These are phyloP conservation scores for Merops nubicus DNA, from an alignment of 2,113 vertebrate species.

Conservation along the genomic window DNA sequence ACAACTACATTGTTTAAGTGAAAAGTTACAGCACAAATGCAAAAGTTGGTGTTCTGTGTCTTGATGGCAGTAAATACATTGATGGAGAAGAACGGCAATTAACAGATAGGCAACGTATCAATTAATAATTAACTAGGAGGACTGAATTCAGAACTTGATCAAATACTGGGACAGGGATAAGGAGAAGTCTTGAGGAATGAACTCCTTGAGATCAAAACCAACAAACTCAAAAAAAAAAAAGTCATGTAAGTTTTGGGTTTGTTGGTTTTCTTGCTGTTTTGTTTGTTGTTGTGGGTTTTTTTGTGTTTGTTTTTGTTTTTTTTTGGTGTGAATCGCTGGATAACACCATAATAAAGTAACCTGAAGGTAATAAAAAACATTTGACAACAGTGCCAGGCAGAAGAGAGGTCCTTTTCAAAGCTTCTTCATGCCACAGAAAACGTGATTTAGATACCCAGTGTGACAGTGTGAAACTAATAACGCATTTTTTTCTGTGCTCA, in stretches of 20 bases:
- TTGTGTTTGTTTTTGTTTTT: no score
- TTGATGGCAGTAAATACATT: not conserved
- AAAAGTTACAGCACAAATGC: not conserved
- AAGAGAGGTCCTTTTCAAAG: not conserved
- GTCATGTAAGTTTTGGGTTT: fast-evolving
- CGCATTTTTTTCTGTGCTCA: not conserved
- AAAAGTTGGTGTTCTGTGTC: not conserved
- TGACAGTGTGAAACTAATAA: not conserved
- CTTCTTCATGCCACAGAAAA: not conserved
- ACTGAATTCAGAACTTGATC: not conserved
- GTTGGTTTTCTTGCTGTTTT: no score
- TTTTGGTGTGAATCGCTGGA: not conserved
- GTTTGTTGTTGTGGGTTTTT: no score
- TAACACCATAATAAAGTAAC: not conserved
- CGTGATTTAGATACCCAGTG: fast-evolving
- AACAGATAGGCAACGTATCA: not conserved
- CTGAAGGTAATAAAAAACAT: not conserved
- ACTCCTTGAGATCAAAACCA: not conserved
- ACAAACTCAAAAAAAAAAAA: not conserved
- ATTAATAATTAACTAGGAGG: not conserved
- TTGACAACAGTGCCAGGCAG: not conserved
- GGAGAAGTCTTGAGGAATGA: not conserved
- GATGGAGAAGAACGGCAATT: not conserved
- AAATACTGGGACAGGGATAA: not conserved
- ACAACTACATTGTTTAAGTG: not conserved